These are phyloP conservation scores for Nemopilema nomurai DNA, from an alignment of 30 jellyfish, hydroid and myxozoan species.

Conservation along the genomic window DNA sequence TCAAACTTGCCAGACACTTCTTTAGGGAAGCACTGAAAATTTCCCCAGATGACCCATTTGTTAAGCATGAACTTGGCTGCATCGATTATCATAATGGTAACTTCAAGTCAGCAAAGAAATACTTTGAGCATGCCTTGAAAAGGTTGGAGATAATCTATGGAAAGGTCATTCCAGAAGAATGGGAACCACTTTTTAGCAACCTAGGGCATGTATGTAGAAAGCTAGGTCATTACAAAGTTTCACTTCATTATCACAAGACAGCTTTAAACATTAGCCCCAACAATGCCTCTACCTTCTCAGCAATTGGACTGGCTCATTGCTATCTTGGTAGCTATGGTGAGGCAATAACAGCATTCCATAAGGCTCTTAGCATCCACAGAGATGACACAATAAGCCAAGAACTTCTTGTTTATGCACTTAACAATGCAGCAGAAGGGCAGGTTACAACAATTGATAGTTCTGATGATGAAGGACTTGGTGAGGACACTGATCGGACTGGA, in stretches of 20 bases:
- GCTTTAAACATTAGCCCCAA: conserved; percentile 73
- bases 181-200: conserved; percentile 91
- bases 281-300: conserved; percentile 76
- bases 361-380: conserved; percentile 74
- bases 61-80: conserved; percentile 86
- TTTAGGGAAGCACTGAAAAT: conserved; percentile 82
- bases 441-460: conserved; percentile 31
- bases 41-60: conserved; percentile 91
- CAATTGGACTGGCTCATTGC: conserved; percentile 80
- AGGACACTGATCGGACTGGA: conserved; percentile 15
- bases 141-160: conserved; percentile 44
- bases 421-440: conserved; percentile 54
- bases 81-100: conserved; percentile 82
- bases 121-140: conserved; percentile 68
- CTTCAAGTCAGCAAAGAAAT: conserved; percentile 72
- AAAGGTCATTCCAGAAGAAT: conserved; percentile 59
- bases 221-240: conserved; percentile 61
- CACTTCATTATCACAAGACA: conserved; percentile 70
- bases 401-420: conserved; percentile 80
- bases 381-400: conserved; percentile 87
- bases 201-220: conserved; percentile 87
- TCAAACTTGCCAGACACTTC: conserved; percentile 75
- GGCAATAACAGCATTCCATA: conserved; percentile 77
- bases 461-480: conserved; percentile 48
- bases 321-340: conserved; percentile 46